Base-by-base conservation (phyloP, 1,140 invertebrate species). In the Megathymus violae region DNA sequence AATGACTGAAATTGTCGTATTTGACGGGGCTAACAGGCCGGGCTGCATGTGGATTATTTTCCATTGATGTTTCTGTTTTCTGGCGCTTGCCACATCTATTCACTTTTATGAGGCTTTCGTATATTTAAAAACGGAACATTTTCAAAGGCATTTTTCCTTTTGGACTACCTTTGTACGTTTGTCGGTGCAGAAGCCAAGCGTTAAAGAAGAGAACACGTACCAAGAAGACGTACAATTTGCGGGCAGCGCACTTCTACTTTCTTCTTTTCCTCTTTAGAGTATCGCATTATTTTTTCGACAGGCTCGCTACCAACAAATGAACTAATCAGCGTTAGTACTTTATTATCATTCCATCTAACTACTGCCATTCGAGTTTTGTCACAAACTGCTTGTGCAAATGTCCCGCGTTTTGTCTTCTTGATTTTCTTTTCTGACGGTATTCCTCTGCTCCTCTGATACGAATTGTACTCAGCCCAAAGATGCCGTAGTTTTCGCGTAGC, bases 341-440 rank as follows among this genome's bases (percentile, higher is more conserved):
- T 74, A 34, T 69, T 74, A 36, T 74, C 67, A 27, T 65, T 61
- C 62, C 56, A 69, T 27, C 52, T 38, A 4, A 64, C 50, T n/a
- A 44, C 17, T 0, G 25, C 10, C 46, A 82, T 31, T 48, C 68
- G 73, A 40, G 69, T 81, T 68, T 41, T 71, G 64, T 67, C n/a
- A 47, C 64, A 66, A 10, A 66, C 58, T 0, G 17, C 60, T 43
- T 68, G 59, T 22, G 31, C 27, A 56, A 43, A 51, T 48, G n/a
- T 27, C 14, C 65, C 70, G 44, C 63, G 47, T 10, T 9, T 11
- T 19, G 75, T 74, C 58, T 85, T 85, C 51, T 79, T 76, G 60
- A 85, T 64, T 38, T 65, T 38, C 65, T 82, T 76, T 47, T 86
- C 81, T 4, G 50, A 16, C 7, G 68, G 69, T 48, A 81, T 47